Conservation (phyloP, 1,140 invertebrate species). For the Contarinia nasturtii region DNA sequence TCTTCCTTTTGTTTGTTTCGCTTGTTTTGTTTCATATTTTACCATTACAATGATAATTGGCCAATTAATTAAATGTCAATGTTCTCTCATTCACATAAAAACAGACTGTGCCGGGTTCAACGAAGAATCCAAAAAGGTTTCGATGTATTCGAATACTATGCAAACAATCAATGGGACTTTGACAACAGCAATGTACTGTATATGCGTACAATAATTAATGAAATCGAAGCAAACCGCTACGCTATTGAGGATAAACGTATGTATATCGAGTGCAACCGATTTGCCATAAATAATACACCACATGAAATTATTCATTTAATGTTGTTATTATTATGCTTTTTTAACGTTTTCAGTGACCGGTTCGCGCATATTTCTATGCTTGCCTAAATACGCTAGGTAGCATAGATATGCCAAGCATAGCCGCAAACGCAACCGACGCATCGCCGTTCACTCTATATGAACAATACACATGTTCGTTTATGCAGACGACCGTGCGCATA, state of each 20-base stretch:
- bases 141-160: constrained; percentile 70
- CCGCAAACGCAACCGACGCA: too few relatives aligned
- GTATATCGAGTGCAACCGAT: background rate
- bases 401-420: too few relatives aligned
- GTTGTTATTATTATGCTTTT: constrained; percentile 3
- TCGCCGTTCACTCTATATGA: too few relatives aligned
- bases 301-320: background rate
- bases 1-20: background rate
- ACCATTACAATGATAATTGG: background rate
- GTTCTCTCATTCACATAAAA: constrained; percentile 11
- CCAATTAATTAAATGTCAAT: background rate
- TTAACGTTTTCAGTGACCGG: too few relatives aligned
- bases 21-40: background rate
- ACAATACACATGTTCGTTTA: too few relatives aligned
- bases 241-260: constrained; percentile 45
- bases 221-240: constrained; percentile 38
- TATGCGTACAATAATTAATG: constrained; percentile 37
- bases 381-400: too few relatives aligned
- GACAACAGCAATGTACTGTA: constrained; percentile 31
- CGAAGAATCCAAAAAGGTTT: constrained; percentile 60
- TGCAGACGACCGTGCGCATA: too few relatives aligned
- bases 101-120: constrained; percentile 53
- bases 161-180: constrained; percentile 72
- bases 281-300: background rate
- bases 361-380: too few relatives aligned